Base-by-base conservation (phyloP, 35 echinoderm and acorn worm genomes). In the Anneissia japonica region DNA sequence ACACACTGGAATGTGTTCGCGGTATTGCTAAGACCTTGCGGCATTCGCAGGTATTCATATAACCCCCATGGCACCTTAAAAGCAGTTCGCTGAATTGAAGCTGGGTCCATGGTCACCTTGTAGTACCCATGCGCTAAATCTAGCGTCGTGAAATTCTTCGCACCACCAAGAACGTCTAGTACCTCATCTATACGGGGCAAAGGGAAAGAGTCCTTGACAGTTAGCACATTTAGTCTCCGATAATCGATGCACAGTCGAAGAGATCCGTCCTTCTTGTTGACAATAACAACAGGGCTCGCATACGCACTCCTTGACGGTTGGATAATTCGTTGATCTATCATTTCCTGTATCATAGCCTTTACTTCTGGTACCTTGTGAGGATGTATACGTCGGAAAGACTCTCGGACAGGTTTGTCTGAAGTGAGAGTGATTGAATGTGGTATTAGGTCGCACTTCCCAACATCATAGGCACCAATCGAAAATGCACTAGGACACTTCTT, bases 241-340 rank as follows among this genome's bases (percentile, higher is more conserved):
- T 95, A 95, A 46, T 95, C 93, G 9, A 95, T 88, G 46, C 89
- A 95, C 6, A 95, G 74, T 31, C 93, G 12, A 12, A 88, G 30
- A 19, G 84, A 28, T 4, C 93, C 93, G 35, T 74, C 45, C 40
- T 85, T 87, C 72, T 95, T 91, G 21, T 38, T 55, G 0, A 91
- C 89, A 14, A 88, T 33, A 5, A 95, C 93, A 1, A 91, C 86
- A 36, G 89, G 89, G 76, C 85, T 88, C 0, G 93, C 89, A 88
- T 91, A 95, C 0, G 93, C 88, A 39, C 93, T 94, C 2, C 13
- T 26, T 4, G 84, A 94, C 12, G 43, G 14, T 36, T 72, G 83
- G 46, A 94, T 94, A 6, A 94, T 88, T 14, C 46, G 82, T 75
- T 86, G 55, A n/a, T 90, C 84, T 30, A 90, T 19, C 74, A 91